Evolutionary conservation across 2,797 vertebrate genomes (phyloP), one percentile per base, ranked within the genome.

Genomic region (Neoniphon sammara): DNA sequence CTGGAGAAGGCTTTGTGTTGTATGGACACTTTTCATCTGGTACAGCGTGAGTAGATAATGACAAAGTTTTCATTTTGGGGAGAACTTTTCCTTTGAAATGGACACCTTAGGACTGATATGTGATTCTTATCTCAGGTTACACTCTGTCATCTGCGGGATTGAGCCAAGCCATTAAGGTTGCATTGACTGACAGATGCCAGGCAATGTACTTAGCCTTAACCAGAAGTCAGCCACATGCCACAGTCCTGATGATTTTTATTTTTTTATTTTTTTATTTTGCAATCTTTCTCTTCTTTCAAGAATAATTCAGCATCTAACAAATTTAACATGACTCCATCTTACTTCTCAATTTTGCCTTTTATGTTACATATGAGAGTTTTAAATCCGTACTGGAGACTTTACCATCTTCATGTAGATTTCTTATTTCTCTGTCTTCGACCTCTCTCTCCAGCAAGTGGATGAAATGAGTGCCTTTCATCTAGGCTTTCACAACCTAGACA

Each of bases 401-500:
- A 61, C 75, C 52, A 3, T 70, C 65, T 69, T 80, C 46, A 86
- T 86, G 66, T 62, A 71, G 54, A 73, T 85, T 86, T 82, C 79
- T 79, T 70, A 50, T 14, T 82, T 80, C 82, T 82, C 79, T 84
- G 75, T 83, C 84, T 88, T 77, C 81, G 72, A 85, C 74, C 74
- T 84, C 87, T 63, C 81, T 83, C 76, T 90, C 75, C 50, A 66
- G 86, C 87, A 88, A 90, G 84, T 75, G 73, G 62, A 73, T 77
- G 74, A 77, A 86, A 77, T 81, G 82, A 91, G 83, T 90, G 87
- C 84, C 77, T 84, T 74, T 80, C 77, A 87, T 86, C 73, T 78
- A 83, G 82, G 88, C 82, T 89, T 90, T 87, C 78, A 86, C 73
- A 88, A 78, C 30, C 60, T 69, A 64, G 76, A 90, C 89, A 87